phyloP scores from a whole-genome alignment of 2,888 invertebrate species.

The Agapetus fuscipes region DNA sequence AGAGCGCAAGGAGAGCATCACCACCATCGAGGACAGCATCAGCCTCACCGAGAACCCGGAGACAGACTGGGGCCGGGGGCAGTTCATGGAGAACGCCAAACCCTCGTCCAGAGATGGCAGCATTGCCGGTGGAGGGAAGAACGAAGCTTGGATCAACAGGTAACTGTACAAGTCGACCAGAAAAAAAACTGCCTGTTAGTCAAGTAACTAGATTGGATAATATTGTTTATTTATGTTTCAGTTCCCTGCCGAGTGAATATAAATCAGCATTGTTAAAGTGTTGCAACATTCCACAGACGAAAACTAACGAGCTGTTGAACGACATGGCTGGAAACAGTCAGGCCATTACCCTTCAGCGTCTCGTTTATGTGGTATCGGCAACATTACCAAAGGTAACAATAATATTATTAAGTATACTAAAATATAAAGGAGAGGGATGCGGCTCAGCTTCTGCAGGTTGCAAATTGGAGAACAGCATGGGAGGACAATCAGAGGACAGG shows the following conservation, averaged over 20 bases:
- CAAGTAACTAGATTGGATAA: too few species aligned
- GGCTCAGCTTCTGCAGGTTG: too few species aligned
- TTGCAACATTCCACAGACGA: slow-evolving; percentile 15
- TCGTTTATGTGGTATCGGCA: slow-evolving; percentile 37
- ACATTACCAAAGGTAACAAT: slow-evolving; percentile 35
- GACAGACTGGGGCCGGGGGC: slow-evolving; percentile 16
- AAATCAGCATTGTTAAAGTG: slow-evolving; percentile 18
- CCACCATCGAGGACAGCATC: slow-evolving; percentile 39
- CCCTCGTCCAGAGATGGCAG: slow-evolving; percentile 6
- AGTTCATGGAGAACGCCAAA: slow-evolving; percentile 13
- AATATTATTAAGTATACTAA: neutral
- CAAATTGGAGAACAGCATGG: too few species aligned
- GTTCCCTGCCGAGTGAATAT: slow-evolving; percentile 17
- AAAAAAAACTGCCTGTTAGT: too few species aligned
- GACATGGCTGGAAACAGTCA: slow-evolving; percentile 22
- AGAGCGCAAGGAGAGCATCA: slow-evolving; percentile 28
- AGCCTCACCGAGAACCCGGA: slow-evolving; percentile 25
- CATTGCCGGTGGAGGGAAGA: slow-evolving; percentile 8
- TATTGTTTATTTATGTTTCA: too few species aligned
- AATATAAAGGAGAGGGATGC: too few species aligned
- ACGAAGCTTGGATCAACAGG: slow-evolving; percentile 21
- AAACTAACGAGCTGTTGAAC: slow-evolving; percentile 13
- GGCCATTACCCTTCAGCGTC: slow-evolving; percentile 33
- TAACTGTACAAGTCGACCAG: neutral
- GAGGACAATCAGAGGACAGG: too few species aligned